Conservation (phyloP, 1,140 invertebrate genomes). For the Coboldia fuscipes region DNA sequence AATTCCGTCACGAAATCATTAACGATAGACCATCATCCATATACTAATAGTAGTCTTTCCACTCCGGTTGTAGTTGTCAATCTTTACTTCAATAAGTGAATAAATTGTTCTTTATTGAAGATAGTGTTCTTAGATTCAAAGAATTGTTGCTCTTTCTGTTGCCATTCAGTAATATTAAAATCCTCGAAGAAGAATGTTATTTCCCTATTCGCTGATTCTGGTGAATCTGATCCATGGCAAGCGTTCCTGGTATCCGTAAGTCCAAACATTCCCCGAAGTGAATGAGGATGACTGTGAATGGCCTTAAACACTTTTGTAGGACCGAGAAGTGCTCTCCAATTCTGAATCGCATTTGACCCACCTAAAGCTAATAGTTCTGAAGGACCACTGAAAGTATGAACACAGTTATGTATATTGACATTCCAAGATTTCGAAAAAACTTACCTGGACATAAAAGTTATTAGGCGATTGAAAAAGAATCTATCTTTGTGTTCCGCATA, state of each 20-base stretch:
- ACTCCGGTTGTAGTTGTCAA: no score
- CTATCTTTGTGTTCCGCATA: slow-evolving; percentile 65
- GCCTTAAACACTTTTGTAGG: slow-evolving; percentile 71
- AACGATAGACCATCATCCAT: no score
- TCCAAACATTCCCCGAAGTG: slow-evolving; percentile 62
- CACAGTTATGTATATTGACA: slow-evolving; percentile 1
- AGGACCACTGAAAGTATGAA: slow-evolving; percentile 43
- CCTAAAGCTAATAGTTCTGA: slow-evolving; percentile 58
- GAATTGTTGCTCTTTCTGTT: no score
- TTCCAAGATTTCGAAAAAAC: not conserved
- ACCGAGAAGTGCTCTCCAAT: slow-evolving; percentile 68
- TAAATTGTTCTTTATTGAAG: no score
- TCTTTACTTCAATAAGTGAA: no score
- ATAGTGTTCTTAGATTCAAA: no score
- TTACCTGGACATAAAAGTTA: slow-evolving; percentile 70
- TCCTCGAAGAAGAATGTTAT: slow-evolving; percentile 67
- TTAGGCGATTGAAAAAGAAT: slow-evolving; percentile 72
- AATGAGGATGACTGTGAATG: slow-evolving; percentile 50
- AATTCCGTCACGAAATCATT: no score
- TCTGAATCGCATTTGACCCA: slow-evolving; percentile 44
- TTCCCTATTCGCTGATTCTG: slow-evolving; percentile 48
- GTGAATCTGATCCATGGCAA: slow-evolving; percentile 78
- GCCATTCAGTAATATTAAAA: slow-evolving; percentile 27
- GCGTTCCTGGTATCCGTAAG: slow-evolving; percentile 83
- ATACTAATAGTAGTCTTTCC: no score